These are phyloP conservation scores for Aphaenogaster rudis DNA, from an alignment of 1,140 invertebrate genomes.

Conservation along the genomic window DNA sequence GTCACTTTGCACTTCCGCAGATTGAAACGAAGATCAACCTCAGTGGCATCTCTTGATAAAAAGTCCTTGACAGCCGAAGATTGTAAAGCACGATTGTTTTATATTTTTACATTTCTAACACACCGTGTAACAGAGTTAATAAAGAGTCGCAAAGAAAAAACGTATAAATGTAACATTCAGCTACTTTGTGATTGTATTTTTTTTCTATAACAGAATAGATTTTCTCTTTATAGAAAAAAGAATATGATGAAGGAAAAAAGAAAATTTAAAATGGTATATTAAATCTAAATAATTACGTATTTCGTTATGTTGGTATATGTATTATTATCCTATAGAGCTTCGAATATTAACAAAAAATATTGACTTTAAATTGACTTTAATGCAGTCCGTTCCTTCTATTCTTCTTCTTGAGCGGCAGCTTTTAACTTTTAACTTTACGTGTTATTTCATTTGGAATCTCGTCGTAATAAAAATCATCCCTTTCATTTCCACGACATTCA, in stretches of 20 bases:
- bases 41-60: background rate
- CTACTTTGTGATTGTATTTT: background rate
- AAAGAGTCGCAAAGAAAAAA: background rate
- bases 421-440: background rate
- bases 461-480: background rate
- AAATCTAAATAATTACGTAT: background rate
- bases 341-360: background rate
- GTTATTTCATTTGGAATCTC: background rate
- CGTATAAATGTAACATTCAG: background rate
- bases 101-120: background rate
- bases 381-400: background rate
- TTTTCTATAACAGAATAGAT: background rate
- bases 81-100: background rate
- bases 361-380: background rate
- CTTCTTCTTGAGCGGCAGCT: background rate
- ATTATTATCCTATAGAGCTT: background rate
- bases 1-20: background rate
- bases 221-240: background rate
- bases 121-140: background rate
- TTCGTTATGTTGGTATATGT: background rate
- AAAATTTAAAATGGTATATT: background rate
- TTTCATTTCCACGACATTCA: background rate
- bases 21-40: constrained; percentile 1
- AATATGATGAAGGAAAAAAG: background rate
- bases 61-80: background rate